Evolutionary conservation across 2,888 invertebrate species (phyloP).

Genomic region (Sphaerophoria taeniata): DNA sequence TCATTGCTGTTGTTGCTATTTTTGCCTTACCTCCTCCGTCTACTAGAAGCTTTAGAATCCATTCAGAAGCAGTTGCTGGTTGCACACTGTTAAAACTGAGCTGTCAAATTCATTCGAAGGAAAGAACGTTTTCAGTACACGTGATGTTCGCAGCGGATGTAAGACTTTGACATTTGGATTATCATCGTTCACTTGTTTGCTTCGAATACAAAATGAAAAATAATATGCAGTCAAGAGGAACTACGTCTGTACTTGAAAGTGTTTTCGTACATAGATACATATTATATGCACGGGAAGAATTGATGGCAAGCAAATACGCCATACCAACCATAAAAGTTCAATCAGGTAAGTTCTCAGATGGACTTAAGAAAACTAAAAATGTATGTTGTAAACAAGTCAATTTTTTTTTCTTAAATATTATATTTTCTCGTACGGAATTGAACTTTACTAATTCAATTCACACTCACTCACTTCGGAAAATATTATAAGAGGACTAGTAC

Average conservation of each 20-base stretch:
- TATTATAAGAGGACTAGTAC: too few species aligned
- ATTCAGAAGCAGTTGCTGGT: constrained; percentile 59
- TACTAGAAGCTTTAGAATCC: constrained; percentile 19
- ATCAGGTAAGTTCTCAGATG: too few species aligned
- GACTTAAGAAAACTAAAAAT: too few species aligned
- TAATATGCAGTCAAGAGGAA: background rate
- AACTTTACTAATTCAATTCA: too few species aligned
- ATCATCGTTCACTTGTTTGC: background rate
- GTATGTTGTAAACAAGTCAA: too few species aligned
- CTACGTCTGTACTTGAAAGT: too few species aligned
- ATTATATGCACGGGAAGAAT: too few species aligned
- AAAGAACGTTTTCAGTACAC: constrained; percentile 9
- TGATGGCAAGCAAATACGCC: background rate
- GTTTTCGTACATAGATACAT: too few species aligned
- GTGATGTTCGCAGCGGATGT: background rate
- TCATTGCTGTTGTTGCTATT: constrained; percentile 5
- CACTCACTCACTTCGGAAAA: too few species aligned
- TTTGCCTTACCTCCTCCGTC: background rate
- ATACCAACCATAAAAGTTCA: too few species aligned
- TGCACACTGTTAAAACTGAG: constrained; percentile 39
- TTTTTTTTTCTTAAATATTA: too few species aligned
- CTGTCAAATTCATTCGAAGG: constrained; percentile 44
- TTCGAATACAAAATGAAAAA: background rate
- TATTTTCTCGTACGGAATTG: too few species aligned
- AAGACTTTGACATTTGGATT: constrained; percentile 12